A percentile compares a stretch with the other conserved stretches of the same genome.
Evolutionary conservation across 1,140 invertebrate species (phyloP).

Genomic region (Brachionus sp.): DNA sequence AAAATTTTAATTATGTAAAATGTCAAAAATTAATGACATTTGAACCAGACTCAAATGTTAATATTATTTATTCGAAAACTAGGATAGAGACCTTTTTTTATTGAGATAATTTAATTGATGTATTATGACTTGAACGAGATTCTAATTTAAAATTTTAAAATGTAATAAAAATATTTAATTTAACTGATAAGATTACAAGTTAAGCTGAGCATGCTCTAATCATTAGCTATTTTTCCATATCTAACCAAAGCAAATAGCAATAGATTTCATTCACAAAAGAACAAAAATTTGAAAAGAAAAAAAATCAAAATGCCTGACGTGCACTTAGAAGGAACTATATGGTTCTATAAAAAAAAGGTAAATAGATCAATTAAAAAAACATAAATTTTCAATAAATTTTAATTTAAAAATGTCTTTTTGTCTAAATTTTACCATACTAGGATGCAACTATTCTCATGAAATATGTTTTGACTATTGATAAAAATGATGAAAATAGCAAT

Average conservation of each 20-base stretch:
- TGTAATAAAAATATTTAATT: slow-evolving; percentile 13
- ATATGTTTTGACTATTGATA: not conserved
- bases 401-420: not conserved
- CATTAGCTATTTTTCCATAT: not conserved
- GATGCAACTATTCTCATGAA: not conserved
- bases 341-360: not conserved
- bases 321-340: not conserved
- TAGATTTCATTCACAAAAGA: not conserved
- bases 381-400: not conserved
- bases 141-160: not conserved
- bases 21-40: not conserved
- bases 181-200: not conserved
- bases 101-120: not conserved
- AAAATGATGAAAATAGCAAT: not conserved
- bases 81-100: not conserved
- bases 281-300: not conserved
- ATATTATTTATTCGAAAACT: not conserved
- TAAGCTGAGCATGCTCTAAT: not conserved
- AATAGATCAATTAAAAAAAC: not conserved
- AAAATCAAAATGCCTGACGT: not conserved
- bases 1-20: not conserved
- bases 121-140: not conserved
- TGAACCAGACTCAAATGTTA: not conserved
- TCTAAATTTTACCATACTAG: not conserved
- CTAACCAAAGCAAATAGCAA: not conserved